A percentile compares a stretch with the other conserved stretches of the same genome.
Conservation (phyloP, 2,797 vertebrate genomes). For the Myotis pilosus region DNA sequence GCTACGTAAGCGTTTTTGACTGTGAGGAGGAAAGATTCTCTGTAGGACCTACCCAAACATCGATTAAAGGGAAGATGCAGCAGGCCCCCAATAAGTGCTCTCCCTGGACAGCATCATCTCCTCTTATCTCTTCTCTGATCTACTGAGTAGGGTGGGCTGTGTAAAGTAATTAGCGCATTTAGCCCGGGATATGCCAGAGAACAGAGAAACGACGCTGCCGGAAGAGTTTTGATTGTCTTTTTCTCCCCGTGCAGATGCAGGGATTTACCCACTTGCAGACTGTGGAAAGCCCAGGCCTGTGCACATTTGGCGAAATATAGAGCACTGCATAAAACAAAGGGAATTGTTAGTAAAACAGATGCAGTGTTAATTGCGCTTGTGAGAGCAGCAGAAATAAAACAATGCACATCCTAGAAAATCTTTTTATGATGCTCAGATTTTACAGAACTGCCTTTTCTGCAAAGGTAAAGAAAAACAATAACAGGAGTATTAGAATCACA, state of each 20-base stretch:
- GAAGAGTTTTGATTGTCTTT: neutral
- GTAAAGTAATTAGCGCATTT: neutral
- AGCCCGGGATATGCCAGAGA: neutral
- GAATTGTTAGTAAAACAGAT: slow-evolving; percentile 71
- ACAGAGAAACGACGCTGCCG: neutral
- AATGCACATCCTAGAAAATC: slow-evolving; percentile 14
- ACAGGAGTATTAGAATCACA: slow-evolving; percentile 14
- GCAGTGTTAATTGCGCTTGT: slow-evolving; percentile 64
- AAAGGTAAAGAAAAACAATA: slow-evolving; percentile 43
- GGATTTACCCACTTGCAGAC: neutral
- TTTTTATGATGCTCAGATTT: slow-evolving; percentile 41
- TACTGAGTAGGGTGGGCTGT: neutral
- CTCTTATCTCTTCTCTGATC: neutral
- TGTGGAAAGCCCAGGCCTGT: neutral
- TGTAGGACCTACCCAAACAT: neutral
- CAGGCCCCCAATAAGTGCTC: neutral
- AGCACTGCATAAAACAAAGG: slow-evolving; percentile 59
- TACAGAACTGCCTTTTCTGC: slow-evolving; percentile 27
- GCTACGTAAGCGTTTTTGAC: neutral
- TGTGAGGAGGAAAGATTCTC: neutral
- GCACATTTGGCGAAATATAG: slow-evolving; percentile 51
- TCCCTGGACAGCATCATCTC: neutral
- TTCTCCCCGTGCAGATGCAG: neutral
- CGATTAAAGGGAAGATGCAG: neutral
- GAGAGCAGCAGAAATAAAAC: slow-evolving; percentile 69